Conservation (phyloP, 2,797 vertebrate species). For the Lepilemur ruficaudatus region DNA sequence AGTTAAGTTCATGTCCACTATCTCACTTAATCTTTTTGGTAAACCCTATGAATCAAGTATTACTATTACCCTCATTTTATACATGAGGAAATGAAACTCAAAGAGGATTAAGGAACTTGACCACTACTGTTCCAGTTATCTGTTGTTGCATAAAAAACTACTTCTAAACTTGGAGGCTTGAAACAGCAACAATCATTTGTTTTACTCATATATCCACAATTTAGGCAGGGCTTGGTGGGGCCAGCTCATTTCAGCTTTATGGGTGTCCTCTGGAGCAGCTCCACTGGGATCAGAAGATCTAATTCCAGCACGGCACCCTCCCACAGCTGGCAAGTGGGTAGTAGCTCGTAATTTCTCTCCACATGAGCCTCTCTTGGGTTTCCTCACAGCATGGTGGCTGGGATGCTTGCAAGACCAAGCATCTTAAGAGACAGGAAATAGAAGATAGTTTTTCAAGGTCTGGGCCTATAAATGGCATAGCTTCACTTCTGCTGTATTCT, state of each 20-base stretch:
- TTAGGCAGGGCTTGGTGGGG: neutral
- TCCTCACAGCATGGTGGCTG: neutral
- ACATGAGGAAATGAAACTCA: neutral
- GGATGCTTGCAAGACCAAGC: neutral
- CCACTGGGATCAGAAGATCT: neutral
- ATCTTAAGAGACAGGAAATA: neutral
- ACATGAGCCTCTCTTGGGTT: neutral
- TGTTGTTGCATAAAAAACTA: neutral
- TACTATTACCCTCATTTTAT: neutral
- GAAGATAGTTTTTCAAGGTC: neutral
- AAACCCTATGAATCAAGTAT: neutral
- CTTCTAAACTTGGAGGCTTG: neutral
- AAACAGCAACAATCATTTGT: neutral
- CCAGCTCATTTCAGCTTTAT: neutral
- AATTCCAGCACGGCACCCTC: neutral
- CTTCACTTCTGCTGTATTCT: neutral
- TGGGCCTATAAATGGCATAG: neutral
- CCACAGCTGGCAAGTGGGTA: neutral
- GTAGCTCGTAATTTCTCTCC: neutral
- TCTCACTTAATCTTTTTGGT: neutral
- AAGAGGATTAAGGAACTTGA: neutral
- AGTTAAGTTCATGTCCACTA: neutral
- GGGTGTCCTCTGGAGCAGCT: neutral
- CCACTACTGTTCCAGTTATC: neutral
- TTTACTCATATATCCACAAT: neutral